Conservation (phyloP, 2,888 invertebrate genomes). For the Tipula lateralis region DNA sequence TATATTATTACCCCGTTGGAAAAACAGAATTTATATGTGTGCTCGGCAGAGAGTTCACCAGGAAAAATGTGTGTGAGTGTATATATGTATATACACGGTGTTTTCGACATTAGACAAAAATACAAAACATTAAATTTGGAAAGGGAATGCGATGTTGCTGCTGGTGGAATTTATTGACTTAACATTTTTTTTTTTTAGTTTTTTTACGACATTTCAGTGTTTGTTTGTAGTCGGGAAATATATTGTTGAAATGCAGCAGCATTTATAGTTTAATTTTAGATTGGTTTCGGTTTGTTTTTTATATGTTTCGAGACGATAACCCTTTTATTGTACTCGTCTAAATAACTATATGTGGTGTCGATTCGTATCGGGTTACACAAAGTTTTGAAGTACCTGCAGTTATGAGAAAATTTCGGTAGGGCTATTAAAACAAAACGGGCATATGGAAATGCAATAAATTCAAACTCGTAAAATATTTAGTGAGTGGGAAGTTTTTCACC, state of each 20-base stretch:
- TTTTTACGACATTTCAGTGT: not conserved
- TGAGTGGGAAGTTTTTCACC: not conserved
- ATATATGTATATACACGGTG: no score
- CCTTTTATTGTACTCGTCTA: not conserved
- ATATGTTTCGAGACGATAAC: not conserved
- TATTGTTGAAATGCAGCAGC: not conserved
- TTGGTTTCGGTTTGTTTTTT: not conserved
- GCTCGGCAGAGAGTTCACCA: not conserved
- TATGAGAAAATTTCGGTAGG: not conserved
- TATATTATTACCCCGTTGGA: not conserved
- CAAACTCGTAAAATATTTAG: not conserved
- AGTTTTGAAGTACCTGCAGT: not conserved
- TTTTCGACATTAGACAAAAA: not conserved
- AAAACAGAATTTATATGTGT: not conserved
- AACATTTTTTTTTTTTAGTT: not conserved
- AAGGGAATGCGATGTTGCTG: conserved; percentile 16
- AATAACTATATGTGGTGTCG: not conserved
- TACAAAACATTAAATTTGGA: not conserved
- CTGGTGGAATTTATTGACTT: conserved; percentile 13
- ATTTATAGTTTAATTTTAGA: conserved; percentile 4
- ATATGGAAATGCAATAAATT: not conserved
- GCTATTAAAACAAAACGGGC: not conserved
- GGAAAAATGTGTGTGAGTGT: conserved; percentile 24
- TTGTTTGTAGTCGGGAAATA: not conserved
- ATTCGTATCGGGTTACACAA: not conserved